These are phyloP conservation scores for Chrysoperla carnea DNA, from an alignment of 1,140 invertebrate genomes.

Conservation along the genomic window DNA sequence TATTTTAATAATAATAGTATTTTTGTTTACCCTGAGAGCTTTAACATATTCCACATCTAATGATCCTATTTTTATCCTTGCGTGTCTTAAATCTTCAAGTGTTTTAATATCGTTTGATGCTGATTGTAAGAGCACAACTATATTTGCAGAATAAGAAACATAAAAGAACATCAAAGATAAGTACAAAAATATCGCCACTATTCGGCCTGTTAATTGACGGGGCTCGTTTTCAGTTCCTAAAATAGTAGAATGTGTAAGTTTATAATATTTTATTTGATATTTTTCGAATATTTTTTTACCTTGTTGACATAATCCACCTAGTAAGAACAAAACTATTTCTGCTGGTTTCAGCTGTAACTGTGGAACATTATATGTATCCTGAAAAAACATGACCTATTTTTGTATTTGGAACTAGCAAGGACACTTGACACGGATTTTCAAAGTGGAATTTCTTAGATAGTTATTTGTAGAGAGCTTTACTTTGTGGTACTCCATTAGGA, in stretches of 20 bases:
- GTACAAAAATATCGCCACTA: slow-evolving; percentile 31
- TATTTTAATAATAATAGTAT: too few relatives aligned
- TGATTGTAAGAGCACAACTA: slow-evolving; percentile 42
- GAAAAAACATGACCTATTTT: too few relatives aligned
- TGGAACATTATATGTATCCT: not conserved
- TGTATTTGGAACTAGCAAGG: too few relatives aligned
- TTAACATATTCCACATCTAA: slow-evolving; percentile 22
- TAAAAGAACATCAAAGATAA: slow-evolving; percentile 29
- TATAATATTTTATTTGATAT: slow-evolving; percentile 18
- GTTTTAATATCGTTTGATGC: slow-evolving; percentile 37
- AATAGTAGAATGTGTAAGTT: slow-evolving; percentile 38
- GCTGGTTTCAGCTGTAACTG: slow-evolving; percentile 18
- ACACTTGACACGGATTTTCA: too few relatives aligned
- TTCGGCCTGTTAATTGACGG: slow-evolving; percentile 20
- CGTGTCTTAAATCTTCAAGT: slow-evolving; percentile 33
- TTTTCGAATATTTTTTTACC: not conserved
- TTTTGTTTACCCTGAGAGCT: too few relatives aligned
- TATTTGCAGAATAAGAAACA: slow-evolving; percentile 44
- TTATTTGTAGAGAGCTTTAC: too few relatives aligned
- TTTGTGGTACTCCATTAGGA: too few relatives aligned
- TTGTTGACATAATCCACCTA: not conserved
- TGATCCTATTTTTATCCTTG: slow-evolving; percentile 36
- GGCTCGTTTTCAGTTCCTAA: slow-evolving; percentile 28
- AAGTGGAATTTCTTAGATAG: too few relatives aligned
- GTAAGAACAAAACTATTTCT: slow-evolving; percentile 20